Base-by-base conservation (phyloP, 2,888 invertebrate genomes). In the Yponomeuta malinellus region DNA sequence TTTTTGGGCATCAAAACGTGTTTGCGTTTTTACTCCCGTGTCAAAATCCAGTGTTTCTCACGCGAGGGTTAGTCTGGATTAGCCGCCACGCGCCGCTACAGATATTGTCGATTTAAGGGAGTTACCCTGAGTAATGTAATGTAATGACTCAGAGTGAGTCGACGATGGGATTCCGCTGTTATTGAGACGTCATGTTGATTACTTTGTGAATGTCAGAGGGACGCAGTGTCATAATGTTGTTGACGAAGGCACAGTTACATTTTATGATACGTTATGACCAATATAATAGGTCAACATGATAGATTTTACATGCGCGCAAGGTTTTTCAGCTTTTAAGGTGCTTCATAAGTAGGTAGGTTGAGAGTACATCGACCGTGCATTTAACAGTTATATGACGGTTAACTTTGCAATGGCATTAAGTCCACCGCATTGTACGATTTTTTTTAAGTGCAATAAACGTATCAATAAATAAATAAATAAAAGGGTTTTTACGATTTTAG, bases 41-140 rank as follows among this genome's bases (percentile, higher is more conserved):
- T 68, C 83, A 84, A 83, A 84, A 88, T 86, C 86, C 88, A 88
- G 88, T 86, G 87, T 89, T 90, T 90, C 90, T 90, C 91, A 90
- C 90, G 89, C 88, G 87, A 86, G 88, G 88, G 87, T 86, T 86
- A 81, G 82, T 82, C 63, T 31, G 87, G 91, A 90, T 91, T 90
- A 90, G 78, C 74, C 73, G 83, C 76, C 90, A 91, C 90, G 90
- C 89, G 91, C 83, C 90, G 75, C 75, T 83, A 90, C 90, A 90
- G 88, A 91, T 85, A 90, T 90, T 88, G 86, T 91, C 90, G 87
- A 87, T 90, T 87, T 89, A 75, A n/a, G 67, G 68, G 52, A 59
- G n/a, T 68, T n/a, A 48, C 43, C n/a, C 69, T 63, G 15, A 68
- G 33, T 67, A 67, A 33, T 33, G 37, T 67, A 8, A 67, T 15